Percentiles rank a stretch among this genome's conserved stretches.
These are phyloP conservation scores for Noctua janthe DNA, from an alignment of 2,888 invertebrate species.

Conservation along the genomic window DNA sequence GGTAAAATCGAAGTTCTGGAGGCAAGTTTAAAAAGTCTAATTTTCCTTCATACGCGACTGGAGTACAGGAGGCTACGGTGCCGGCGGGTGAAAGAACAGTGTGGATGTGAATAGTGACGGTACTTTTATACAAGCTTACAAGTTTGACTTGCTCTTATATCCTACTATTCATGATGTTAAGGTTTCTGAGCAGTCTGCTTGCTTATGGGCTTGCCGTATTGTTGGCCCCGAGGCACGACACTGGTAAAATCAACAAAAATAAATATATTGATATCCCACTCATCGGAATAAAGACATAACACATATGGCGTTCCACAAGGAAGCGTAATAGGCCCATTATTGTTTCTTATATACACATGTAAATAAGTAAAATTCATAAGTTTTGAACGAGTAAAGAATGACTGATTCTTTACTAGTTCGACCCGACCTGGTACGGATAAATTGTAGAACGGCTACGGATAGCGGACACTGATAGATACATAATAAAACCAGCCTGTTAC, in stretches of 20 bases:
- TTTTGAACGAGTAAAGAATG: neutral
- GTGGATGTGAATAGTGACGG: slow-evolving; percentile 64
- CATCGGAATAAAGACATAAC: too few species aligned
- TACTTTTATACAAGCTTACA: neutral
- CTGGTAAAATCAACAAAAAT: too few species aligned
- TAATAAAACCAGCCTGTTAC: neutral
- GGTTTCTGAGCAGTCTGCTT: neutral
- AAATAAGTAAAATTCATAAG: too few species aligned
- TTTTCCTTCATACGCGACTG: slow-evolving; percentile 88
- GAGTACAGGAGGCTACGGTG: slow-evolving; percentile 80
- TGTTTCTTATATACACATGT: too few species aligned
- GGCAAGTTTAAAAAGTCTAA: slow-evolving; percentile 89
- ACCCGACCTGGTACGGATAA: neutral
- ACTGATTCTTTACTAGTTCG: too few species aligned
- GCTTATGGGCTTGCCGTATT: too few species aligned
- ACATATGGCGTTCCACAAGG: too few species aligned
- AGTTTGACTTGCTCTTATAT: neutral
- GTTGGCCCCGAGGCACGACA: too few species aligned
- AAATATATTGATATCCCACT: too few species aligned
- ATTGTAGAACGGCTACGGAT: neutral
- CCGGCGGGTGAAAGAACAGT: slow-evolving; percentile 49
- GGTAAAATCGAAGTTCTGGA: slow-evolving; percentile 87
- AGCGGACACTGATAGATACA: neutral
- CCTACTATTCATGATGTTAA: neutral
- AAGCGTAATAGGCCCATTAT: too few species aligned